These are phyloP conservation scores for Spondyliosoma cantharus DNA, from an alignment of 2,797 vertebrate species.

Conservation along the genomic window DNA sequence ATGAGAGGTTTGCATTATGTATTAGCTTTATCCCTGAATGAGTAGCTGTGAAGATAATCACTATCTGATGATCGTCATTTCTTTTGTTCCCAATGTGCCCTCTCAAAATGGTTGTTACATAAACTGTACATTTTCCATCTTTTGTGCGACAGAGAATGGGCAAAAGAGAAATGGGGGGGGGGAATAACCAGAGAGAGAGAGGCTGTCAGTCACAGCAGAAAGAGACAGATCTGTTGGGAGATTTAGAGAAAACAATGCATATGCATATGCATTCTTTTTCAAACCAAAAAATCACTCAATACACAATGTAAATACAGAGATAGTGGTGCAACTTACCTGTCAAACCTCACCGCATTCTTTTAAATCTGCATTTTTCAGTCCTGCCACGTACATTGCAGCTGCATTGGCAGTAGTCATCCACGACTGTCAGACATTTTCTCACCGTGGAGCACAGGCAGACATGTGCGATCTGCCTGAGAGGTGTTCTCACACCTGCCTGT, in stretches of 20 bases:
- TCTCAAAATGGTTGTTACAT: slow-evolving; percentile 58
- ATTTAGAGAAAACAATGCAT: slow-evolving; percentile 26
- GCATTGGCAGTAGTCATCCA: slow-evolving; percentile 34
- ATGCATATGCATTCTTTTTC: too few species aligned
- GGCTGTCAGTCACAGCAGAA: background rate
- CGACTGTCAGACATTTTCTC: slow-evolving; percentile 72
- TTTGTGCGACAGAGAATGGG: slow-evolving; percentile 44
- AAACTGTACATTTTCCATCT: slow-evolving; percentile 53
- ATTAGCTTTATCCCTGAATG: slow-evolving; percentile 71
- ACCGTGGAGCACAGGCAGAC: slow-evolving; percentile 54
- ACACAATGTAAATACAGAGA: slow-evolving; percentile 20
- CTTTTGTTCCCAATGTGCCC: slow-evolving; percentile 64
- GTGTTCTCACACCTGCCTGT: slow-evolving; percentile 80
- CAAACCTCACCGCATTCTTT: slow-evolving; percentile 6
- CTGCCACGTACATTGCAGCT: slow-evolving; percentile 26
- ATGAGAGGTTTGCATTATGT: slow-evolving; percentile 73
- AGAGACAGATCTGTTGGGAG: slow-evolving; percentile 6
- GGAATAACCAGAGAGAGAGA: background rate
- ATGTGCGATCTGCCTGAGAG: slow-evolving; percentile 78
- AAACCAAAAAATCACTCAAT: background rate
- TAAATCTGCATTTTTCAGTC: slow-evolving; percentile 15
- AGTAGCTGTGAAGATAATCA: slow-evolving; percentile 67
- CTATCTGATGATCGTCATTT: slow-evolving; percentile 65
- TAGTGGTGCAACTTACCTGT: background rate
- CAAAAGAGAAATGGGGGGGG: background rate